Base-by-base conservation (phyloP, 2,888 invertebrate species). In the Ochropacha duplaris region DNA sequence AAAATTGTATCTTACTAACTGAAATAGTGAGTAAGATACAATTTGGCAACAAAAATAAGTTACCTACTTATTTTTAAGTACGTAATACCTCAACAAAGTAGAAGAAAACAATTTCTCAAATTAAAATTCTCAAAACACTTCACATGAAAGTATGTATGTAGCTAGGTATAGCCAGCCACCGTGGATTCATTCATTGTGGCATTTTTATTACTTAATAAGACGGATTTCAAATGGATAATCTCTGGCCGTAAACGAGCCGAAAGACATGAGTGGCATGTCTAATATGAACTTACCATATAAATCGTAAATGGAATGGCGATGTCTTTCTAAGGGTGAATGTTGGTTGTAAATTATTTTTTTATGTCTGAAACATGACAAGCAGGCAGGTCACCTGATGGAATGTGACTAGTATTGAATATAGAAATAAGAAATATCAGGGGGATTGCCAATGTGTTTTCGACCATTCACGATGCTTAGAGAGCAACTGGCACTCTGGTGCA, bases 161-260 rank as follows among this genome's bases (percentile, higher is more conserved):
- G n/a, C 65, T 65, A 64, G 71, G 62, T n/a, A n/a, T n/a, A n/a
- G n/a, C n/a, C n/a, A 68, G 72, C 71, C 71, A 74, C 72, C 71
- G 71, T 72, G 66, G 75, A 74, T 80, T 81, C 72, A 81, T 84
- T 84, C 79, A 79, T 75, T 82, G 81, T 79, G 79, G 81, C 71
- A 83, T 85, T 88, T 86, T 88, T 87, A 86, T 84, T 79, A 76
- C 74, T 79, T 80, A 81, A 84, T 87, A 86, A 85, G 81, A 76
- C 55, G 76, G 77, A 84, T 86, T 86, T 83, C 78, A 76, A 81
- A 80, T 78, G 83, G 81, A 85, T 87, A 85, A 87, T 87, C 83
- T 82, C 65, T 69, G 78, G 76, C 79, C 76, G 76, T 84, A 83
- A 85, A 86, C 78, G 79, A 79, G 76, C 74, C 66, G 66, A 74